These are phyloP conservation scores for Ophthalmolycus amberensis DNA, from an alignment of 2,113 vertebrate genomes.

Conservation along the genomic window DNA sequence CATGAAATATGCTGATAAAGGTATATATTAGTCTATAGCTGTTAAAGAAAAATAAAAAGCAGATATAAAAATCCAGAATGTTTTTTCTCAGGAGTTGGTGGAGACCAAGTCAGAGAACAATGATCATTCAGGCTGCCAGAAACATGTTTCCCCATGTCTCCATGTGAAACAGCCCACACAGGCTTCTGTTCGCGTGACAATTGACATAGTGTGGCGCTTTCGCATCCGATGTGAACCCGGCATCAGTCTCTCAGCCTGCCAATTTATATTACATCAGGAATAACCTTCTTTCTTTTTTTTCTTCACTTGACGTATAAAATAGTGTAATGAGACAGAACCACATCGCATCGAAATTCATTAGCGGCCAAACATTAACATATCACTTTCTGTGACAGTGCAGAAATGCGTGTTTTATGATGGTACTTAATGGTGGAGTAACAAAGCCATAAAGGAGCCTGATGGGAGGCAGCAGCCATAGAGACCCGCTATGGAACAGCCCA, in stretches of 20 bases:
- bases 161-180: too few species aligned
- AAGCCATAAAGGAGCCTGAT: slow-evolving; percentile 57
- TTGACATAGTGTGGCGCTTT: too few species aligned
- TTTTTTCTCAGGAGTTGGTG: not conserved
- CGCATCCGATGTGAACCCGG: too few species aligned
- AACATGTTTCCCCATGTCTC: not conserved
- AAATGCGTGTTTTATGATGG: slow-evolving; percentile 62
- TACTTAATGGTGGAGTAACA: slow-evolving; percentile 57
- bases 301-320: slow-evolving; percentile 84
- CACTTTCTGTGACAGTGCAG: slow-evolving; percentile 65
- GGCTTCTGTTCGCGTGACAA: too few species aligned
- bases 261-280: slow-evolving; percentile 87
- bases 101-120: not conserved
- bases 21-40: too few species aligned
- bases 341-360: slow-evolving; percentile 88
- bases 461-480: slow-evolving; percentile 54
- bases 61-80: not conserved
- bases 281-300: slow-evolving; percentile 81
- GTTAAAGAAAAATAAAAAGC: not conserved
- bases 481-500: slow-evolving; percentile 54
- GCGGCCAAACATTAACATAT: slow-evolving; percentile 77
- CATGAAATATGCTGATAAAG: not conserved
- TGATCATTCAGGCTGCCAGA: not conserved
- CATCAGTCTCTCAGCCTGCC: slow-evolving; percentile 70
- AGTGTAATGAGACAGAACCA: slow-evolving; percentile 82